These are phyloP conservation scores for Nanger granti DNA, from an alignment of 2,113 vertebrate species.

Conservation along the genomic window DNA sequence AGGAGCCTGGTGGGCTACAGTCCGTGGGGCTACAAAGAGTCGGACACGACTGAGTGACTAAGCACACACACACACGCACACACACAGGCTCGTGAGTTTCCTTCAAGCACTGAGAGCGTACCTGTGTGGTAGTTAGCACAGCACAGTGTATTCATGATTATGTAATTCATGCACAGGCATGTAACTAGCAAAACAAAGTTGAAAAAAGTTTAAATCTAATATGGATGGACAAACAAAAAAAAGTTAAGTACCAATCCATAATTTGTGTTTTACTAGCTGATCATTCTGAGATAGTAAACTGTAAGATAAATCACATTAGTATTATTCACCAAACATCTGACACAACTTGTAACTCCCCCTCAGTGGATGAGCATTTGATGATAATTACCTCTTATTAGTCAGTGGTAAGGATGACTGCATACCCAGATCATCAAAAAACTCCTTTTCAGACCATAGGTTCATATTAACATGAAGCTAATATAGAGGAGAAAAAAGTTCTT, in stretches of 20 bases:
- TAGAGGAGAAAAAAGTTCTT: neutral
- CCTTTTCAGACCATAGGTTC: neutral
- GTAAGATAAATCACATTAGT: slow-evolving; percentile 5
- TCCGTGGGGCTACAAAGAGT: neutral
- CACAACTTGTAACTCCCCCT: neutral
- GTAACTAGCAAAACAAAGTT: neutral
- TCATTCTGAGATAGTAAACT: slow-evolving; percentile 11
- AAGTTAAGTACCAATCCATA: neutral
- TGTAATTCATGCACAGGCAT: neutral
- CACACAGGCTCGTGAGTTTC: neutral
- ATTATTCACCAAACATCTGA: slow-evolving; percentile 1
- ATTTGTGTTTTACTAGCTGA: slow-evolving; percentile 22
- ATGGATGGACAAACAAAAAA: neutral
- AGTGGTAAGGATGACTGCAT: neutral
- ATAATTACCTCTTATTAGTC: slow-evolving; percentile 20
- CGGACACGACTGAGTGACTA: neutral
- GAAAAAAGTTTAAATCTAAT: slow-evolving; percentile 9
- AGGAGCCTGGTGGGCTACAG: neutral
- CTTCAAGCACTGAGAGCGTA: neutral
- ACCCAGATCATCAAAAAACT: neutral
- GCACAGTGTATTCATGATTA: neutral
- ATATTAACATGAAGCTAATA: neutral
- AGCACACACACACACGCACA: rapidly evolving
- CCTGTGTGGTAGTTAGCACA: neutral
- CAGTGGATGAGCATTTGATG: neutral